Percentiles rank a stretch among this genome's conserved stretches.
Conservation (phyloP, 2,888 invertebrate species). For the Heterodera filipjevi region DNA sequence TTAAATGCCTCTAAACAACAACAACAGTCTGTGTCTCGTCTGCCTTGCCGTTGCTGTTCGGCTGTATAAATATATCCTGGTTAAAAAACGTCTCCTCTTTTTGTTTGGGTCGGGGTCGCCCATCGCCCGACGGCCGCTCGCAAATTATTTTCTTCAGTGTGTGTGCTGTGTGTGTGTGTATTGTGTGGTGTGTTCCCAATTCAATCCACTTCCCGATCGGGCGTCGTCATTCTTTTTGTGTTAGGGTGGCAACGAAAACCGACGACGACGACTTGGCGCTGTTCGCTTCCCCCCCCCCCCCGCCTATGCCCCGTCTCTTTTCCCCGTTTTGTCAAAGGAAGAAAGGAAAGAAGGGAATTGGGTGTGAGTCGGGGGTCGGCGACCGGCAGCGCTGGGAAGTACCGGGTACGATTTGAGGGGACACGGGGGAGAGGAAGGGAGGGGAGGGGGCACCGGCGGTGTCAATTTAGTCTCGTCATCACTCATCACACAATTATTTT, state of each 20-base stretch:
- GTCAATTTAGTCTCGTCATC: slow-evolving; percentile 4
- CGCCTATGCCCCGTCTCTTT: not conserved
- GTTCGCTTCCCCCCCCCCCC: not conserved
- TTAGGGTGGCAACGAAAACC: slow-evolving; percentile 2
- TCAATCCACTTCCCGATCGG: not conserved
- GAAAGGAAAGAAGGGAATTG: not conserved
- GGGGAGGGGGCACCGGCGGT: not conserved
- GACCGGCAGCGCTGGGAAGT: slow-evolving; percentile 12
- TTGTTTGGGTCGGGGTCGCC: slow-evolving; percentile 9
- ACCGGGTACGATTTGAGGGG: slow-evolving; percentile 8
- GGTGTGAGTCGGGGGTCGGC: not conserved
- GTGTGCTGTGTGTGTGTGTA: not conserved
- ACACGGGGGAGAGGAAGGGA: not conserved
- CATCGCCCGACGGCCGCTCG: not conserved
- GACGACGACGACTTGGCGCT: slow-evolving; percentile 6
- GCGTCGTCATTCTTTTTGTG: slow-evolving; percentile 7
- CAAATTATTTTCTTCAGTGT: slow-evolving; percentile 2
- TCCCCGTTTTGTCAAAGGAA: slow-evolving; percentile 1
- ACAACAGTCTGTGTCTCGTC: not conserved
- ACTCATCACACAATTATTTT: not conserved
- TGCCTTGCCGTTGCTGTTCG: not conserved
- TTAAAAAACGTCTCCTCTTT: not conserved
- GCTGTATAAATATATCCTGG: slow-evolving; percentile 7
- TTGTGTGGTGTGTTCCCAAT: slow-evolving; percentile 12
- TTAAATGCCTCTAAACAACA: not conserved